Evolutionary conservation across 2,797 vertebrate species (phyloP).

Genomic region (Sebastes minor): DNA sequence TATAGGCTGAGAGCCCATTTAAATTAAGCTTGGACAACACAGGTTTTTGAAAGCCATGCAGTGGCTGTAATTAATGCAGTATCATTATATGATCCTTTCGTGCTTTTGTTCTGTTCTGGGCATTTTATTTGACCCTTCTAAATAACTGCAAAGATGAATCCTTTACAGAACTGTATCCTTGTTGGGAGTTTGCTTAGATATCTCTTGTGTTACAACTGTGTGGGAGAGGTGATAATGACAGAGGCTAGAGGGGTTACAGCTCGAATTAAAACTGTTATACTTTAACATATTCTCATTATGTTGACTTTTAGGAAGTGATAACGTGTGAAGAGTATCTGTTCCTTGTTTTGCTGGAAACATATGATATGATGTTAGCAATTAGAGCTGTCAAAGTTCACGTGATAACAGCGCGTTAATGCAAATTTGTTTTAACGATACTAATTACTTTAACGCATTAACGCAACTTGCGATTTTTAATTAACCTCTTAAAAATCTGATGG

Average conservation of each 20-base stretch:
- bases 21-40: not conserved
- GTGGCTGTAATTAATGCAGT: not conserved
- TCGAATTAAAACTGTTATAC: slow-evolving; percentile 14
- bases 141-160: not conserved
- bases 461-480: too few species aligned
- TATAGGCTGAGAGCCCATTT: not conserved
- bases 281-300: slow-evolving; percentile 6
- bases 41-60: not conserved
- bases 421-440: too few species aligned
- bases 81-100: not conserved
- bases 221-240: slow-evolving; percentile 40
- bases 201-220: slow-evolving; percentile 13
- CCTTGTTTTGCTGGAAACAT: not conserved
- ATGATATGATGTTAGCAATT: not conserved
- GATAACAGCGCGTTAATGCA: too few species aligned
- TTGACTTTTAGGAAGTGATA: not conserved
- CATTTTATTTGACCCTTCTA: not conserved
- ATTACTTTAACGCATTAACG: too few species aligned
- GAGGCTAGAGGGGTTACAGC: slow-evolving; percentile 5
- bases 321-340: not conserved
- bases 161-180: not conserved
- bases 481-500: too few species aligned
- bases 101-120: not conserved
- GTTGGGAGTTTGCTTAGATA: not conserved
- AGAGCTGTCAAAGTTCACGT: too few species aligned